These are phyloP conservation scores for Drosophila mimetica DNA, from an alignment of 2,888 invertebrate genomes.

Conservation along the genomic window DNA sequence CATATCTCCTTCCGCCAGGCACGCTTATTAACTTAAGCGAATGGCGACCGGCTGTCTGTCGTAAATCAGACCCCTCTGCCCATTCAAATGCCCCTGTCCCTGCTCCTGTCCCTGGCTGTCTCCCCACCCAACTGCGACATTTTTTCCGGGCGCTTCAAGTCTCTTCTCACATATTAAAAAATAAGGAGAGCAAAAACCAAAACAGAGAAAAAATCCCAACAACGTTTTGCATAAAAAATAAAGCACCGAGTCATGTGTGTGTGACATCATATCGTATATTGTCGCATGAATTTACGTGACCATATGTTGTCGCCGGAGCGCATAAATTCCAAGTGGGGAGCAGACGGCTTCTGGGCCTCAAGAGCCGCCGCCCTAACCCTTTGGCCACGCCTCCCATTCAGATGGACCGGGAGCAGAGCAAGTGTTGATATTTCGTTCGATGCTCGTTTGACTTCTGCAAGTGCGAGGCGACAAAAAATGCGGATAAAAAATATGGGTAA, in stretches of 20 bases:
- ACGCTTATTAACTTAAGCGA: constrained; percentile 73
- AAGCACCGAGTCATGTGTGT: constrained; percentile 62
- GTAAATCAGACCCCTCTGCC: constrained; percentile 44
- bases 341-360: constrained; percentile 67
- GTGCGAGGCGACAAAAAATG: constrained; percentile 42
- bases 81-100: not conserved
- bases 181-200: constrained; percentile 23
- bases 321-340: constrained; percentile 73
- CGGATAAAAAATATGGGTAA: constrained; percentile 46
- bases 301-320: constrained; percentile 78
- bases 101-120: not conserved
- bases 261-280: constrained; percentile 80
- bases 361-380: constrained; percentile 54
- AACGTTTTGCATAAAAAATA: constrained; percentile 77
- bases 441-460: constrained; percentile 54
- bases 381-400: constrained; percentile 4
- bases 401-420: constrained; percentile 29
- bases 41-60: constrained; percentile 59
- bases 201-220: constrained; percentile 69
- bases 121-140: constrained; percentile 4
- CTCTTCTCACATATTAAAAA: constrained; percentile 51
- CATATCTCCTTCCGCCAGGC: constrained; percentile 54
- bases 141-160: constrained; percentile 37
- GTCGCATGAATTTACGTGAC: constrained; percentile 81
- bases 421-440: constrained; percentile 70